Percentiles rank a stretch among this genome's conserved stretches.
These are phyloP conservation scores for Lepidurus packardi DNA, from an alignment of 1,140 invertebrate species.

Conservation along the genomic window DNA sequence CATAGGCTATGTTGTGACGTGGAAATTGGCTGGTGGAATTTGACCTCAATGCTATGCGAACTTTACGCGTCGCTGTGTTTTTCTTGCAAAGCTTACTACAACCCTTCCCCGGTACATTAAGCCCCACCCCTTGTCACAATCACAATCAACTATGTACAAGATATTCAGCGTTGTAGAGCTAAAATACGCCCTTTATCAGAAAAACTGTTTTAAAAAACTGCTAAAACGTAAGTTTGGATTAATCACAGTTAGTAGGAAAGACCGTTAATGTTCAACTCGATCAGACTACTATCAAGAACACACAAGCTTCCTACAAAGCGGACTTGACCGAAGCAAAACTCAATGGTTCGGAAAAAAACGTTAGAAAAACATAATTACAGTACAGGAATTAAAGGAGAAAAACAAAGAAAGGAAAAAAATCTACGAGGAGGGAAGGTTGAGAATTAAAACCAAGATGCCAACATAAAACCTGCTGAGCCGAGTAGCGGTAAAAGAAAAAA, in stretches of 20 bases:
- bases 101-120: no score
- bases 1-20: no score
- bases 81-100: no score
- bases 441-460: neutral
- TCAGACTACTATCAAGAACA: neutral
- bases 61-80: no score
- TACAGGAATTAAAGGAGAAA: neutral
- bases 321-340: conserved; percentile 10
- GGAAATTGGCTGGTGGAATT: no score
- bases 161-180: no score
- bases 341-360: neutral
- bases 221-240: neutral
- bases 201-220: neutral
- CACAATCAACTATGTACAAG: no score
- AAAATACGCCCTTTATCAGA: no score
- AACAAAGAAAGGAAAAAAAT: neutral
- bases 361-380: no score
- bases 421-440: neutral
- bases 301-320: conserved; percentile 21
- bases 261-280: neutral
- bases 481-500: neutral
- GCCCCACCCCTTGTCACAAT: no score
- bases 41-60: no score
- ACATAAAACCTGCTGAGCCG: neutral
- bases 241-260: neutral